These are phyloP conservation scores for Dryobota labecula DNA, from an alignment of 2,888 invertebrate species.

Conservation along the genomic window DNA sequence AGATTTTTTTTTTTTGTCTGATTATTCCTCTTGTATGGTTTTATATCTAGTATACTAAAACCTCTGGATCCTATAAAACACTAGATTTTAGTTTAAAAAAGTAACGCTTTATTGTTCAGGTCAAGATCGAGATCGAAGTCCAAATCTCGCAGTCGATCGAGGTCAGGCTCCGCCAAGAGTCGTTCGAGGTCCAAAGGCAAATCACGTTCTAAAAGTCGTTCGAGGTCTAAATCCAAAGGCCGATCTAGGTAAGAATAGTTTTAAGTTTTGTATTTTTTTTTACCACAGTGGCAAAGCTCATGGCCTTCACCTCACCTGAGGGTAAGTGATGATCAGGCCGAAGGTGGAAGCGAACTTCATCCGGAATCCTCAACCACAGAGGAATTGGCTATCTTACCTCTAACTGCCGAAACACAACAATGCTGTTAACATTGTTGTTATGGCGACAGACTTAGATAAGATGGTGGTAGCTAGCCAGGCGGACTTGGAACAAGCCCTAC, in stretches of 20 bases:
- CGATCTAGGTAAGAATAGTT: slow-evolving; percentile 56
- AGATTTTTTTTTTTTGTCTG: neutral
- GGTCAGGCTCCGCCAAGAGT: slow-evolving; percentile 79
- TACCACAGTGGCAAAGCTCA: too few species aligned
- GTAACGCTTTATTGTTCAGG: slow-evolving; percentile 11
- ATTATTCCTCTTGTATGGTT: neutral
- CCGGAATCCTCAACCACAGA: too few species aligned
- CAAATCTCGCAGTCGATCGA: slow-evolving; percentile 79
- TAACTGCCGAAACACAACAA: too few species aligned
- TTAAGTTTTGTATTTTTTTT: neutral
- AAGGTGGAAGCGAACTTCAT: too few species aligned
- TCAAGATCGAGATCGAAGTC: slow-evolving; percentile 79
- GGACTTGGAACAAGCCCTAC: too few species aligned
- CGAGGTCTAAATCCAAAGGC: slow-evolving; percentile 70
- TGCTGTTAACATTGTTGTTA: too few species aligned
- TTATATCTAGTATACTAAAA: too few species aligned
- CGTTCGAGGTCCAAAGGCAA: slow-evolving; percentile 79
- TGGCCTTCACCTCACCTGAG: too few species aligned
- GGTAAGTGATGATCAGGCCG: too few species aligned
- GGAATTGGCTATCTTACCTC: too few species aligned
- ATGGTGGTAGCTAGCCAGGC: too few species aligned
- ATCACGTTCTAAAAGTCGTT: slow-evolving; percentile 70
- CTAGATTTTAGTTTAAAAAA: neutral
- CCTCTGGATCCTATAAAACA: neutral
- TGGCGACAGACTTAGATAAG: too few species aligned